Base-by-base conservation (phyloP, 2,888 invertebrate genomes). In the Lithophane ornitopus region DNA sequence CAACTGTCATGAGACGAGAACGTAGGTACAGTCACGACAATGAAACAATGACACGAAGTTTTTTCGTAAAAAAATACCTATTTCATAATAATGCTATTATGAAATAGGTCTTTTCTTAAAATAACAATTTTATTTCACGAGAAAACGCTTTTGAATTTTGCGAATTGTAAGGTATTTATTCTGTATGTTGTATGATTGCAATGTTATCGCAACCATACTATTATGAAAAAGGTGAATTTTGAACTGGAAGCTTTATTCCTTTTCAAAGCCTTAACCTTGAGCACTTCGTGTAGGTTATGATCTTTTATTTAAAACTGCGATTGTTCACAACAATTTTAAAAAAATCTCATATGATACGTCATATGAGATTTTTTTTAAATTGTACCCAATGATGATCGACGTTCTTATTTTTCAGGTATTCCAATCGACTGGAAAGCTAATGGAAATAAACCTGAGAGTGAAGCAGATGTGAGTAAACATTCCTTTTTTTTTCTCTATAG, bases 401-500 rank as follows among this genome's bases (percentile, higher is more conserved):
- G 34, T 68, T 73, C 19, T 68, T 41, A 65, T 89, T 84, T 89
- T 84, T 54, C 78, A 92, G 92, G 90, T 61, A 81, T 74, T 8
- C 71, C 83, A 12, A 84, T 89, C 12, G 89, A 91, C 61, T 91
- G 89, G 90, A 85, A 86, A 58, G 70, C 86, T 34, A 85, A 88
- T 68, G 76, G 76, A 7, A 72, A 74, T 1, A 81, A 76, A 22
- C 82, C 70, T 8, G 89, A 87, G 46, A 87, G 85, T 9, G 87
- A 86, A 28, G 46, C 78, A 22, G 75, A 80, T 65, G 88, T 88
- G 69, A 85, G 85, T 88, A 61, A 34, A 16, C 8, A 14, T 44
- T 46, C 9, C 0, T 58, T 46, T 14, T 22, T 22, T 26, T 16
- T 16, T 8, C 61, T 28, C 1, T 16, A 3, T 4, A 9, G 4